These are phyloP conservation scores for Gila orcuttii DNA, from an alignment of 2,113 vertebrate genomes.

Conservation along the genomic window DNA sequence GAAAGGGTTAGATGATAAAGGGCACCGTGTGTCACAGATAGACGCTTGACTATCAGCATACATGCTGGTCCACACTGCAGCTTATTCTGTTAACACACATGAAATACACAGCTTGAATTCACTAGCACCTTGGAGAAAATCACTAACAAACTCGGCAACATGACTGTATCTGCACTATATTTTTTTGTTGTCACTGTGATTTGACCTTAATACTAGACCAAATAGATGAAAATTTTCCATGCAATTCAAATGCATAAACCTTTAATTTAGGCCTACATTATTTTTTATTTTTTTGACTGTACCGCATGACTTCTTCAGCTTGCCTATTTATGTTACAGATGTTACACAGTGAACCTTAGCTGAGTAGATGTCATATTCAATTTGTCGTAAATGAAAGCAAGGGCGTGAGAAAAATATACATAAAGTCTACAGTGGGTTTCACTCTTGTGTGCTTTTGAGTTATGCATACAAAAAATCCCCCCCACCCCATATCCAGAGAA, in stretches of 20 bases:
- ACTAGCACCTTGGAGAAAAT: too few species aligned
- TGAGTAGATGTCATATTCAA: conserved; percentile 10
- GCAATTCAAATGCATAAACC: too few species aligned
- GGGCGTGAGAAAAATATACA: neutral
- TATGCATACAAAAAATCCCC: neutral
- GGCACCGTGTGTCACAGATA: neutral
- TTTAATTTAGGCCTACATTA: too few species aligned
- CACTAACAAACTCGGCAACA: neutral
- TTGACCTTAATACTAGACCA: too few species aligned
- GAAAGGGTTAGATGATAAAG: neutral
- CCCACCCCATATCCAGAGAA: neutral
- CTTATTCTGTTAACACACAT: neutral
- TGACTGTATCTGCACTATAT: neutral
- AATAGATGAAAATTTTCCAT: too few species aligned
- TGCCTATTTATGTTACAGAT: neutral
- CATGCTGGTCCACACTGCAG: neutral
- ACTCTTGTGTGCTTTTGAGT: neutral
- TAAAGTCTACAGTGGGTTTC: neutral
- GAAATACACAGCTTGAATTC: too few species aligned
- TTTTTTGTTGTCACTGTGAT: too few species aligned
- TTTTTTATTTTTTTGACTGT: too few species aligned
- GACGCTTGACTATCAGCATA: neutral
- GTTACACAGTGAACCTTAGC: neutral
- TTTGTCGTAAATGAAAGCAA: neutral
- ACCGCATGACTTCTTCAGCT: neutral